Base-by-base conservation (phyloP, 2,888 invertebrate species). In the Ormyrus nitidulus region DNA sequence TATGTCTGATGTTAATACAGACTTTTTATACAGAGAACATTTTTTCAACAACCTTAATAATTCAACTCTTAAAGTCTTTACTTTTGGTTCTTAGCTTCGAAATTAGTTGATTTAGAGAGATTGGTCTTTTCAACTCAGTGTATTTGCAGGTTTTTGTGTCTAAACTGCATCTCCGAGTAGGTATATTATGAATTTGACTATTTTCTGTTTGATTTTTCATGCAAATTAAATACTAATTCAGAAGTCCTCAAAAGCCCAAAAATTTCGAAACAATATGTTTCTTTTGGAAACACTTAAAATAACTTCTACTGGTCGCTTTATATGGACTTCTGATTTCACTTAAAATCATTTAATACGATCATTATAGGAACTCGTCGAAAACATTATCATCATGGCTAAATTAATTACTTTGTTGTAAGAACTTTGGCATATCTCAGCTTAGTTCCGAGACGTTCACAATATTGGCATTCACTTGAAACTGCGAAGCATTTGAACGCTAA, bases 71-170 rank as follows among this genome's bases (percentile, higher is more conserved):
- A 34, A 34, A 34, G 48, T 70, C n/a, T 56, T 19, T 69, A 72
- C 53, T 19, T 65, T 65, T 66, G 72, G 65, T 64, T 71, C 10
- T 59, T 77, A 72, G 77, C 10, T 66, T n/a, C 51, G 59, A 19
- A 74, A 46, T 53, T 53, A 61, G 61, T 64, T 71, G 49, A 77
- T n/a, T 65, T 44, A 56, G 2, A 5, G 0, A 70, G 59, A 77
- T 44, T 72, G 19, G 44, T 64, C 44, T 71, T 11, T 69, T 56
- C 64, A 79, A 70, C n/a, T 70, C 9, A 61, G 56, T 74, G 9
- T 73, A 83, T 87, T 88, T 87, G 66, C 87, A 88, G 86, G 86
- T 87, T 88, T 83, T 85, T 87, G 83, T 88, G 85, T 82, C 84
- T 87, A 84, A 82, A 85, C 83, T 88, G 87, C 86, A 83, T 84